These are phyloP conservation scores for Stomatorhinus ivindoensis DNA, from an alignment of 2,113 vertebrate genomes.

Conservation along the genomic window DNA sequence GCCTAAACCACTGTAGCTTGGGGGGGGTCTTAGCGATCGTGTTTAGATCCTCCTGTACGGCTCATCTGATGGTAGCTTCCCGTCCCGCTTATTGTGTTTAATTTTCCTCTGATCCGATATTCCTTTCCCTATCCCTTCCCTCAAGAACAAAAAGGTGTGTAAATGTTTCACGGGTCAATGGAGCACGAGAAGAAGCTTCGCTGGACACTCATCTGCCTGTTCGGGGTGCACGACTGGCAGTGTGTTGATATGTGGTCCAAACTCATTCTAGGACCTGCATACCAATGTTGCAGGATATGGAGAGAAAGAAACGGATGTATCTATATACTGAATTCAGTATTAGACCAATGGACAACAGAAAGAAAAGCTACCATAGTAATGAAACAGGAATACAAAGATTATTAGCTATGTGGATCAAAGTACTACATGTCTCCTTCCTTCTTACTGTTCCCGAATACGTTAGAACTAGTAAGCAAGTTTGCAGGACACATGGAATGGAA, in stretches of 20 bases:
- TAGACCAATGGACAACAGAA: neutral
- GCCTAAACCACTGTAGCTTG: neutral
- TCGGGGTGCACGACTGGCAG: neutral
- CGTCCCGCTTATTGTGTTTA: constrained; percentile 44
- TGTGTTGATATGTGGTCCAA: neutral
- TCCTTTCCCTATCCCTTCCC: constrained; percentile 24
- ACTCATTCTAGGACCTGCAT: neutral
- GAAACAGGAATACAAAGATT: neutral
- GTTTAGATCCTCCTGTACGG: constrained; percentile 29
- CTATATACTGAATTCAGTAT: neutral
- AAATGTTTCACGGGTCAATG: constrained; percentile 47
- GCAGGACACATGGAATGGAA: neutral
- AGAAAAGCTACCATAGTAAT: neutral
- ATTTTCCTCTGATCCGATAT: constrained; percentile 52
- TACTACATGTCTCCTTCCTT: neutral
- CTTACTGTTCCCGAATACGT: neutral
- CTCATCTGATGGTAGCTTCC: constrained; percentile 32
- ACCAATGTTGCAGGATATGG: neutral
- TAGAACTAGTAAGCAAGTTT: neutral
- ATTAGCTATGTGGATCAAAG: neutral
- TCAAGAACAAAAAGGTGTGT: constrained; percentile 33
- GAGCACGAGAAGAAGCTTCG: constrained; percentile 39
- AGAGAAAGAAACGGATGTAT: neutral
- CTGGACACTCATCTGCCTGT: too few relatives aligned
- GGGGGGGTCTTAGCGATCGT: constrained; percentile 29